Evolutionary conservation across 2,888 invertebrate genomes (phyloP), one percentile per base, ranked within the genome.

Genomic region (Teleogryllus oceanicus): DNA sequence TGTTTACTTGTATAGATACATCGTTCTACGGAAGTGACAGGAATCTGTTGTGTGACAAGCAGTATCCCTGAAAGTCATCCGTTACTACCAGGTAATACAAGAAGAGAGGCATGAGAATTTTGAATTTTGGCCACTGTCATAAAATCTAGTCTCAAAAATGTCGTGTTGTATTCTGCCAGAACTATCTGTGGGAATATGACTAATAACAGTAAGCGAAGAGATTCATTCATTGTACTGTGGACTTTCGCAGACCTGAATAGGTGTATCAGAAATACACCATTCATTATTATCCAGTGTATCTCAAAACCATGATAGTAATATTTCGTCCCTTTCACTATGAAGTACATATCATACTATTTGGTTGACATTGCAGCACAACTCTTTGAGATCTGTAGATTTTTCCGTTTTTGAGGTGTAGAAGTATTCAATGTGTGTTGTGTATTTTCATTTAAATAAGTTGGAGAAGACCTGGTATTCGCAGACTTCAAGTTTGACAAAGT

Each of bases 1-100:
- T 62, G 13, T 62, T 62, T 62, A 13, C 62, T n/a, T n/a, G 16
- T 62, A 4, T 18, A 62, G 62, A n/a, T 62, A n/a, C 13, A 62
- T 62, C 62, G 8, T 62, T 62, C 62, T 62, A 62, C 62, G n/a
- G n/a, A 62, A 62, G 62, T 62, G 62, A 62, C 62, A 62, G n/a
- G 62, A 62, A 62, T 62, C 62, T n/a, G n/a, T 62, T 62, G 62
- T 62, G 62, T 62, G 62, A 62, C n/a, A n/a, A 62, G 62, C 62
- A 62, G 13, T 62, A 62, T 62, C 62, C 62, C 62, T 18, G 62
- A 37, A 37, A 62, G 62, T 62, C 62, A 62, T 62, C 62, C n/a
- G 62, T 62, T 18, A 62, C 62, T 62, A 62, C 62, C 62, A 62
- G 62, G n/a, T 62, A 18, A 18, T 62, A 62, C n/a, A n/a, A 62